Evolutionary conservation across 1,140 invertebrate genomes (phyloP).

Genomic region (Notospermus geniculatus): DNA sequence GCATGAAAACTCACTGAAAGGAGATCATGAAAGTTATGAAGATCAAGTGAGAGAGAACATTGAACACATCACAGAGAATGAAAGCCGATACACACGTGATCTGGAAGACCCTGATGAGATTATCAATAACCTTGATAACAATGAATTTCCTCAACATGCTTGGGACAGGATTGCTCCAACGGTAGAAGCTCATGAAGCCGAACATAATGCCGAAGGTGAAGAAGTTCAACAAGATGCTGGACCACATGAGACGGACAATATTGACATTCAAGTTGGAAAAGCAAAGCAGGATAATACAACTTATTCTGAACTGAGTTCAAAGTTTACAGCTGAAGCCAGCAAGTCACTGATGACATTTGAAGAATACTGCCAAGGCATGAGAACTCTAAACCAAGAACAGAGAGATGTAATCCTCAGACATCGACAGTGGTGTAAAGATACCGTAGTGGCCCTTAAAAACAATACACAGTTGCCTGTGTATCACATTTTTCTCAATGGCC

Average conservation of each 20-base stretch:
- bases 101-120: background rate
- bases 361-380: background rate
- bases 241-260: background rate
- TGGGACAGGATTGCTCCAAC: constrained; percentile 6
- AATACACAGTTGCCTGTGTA: too few species aligned
- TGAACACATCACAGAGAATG: background rate
- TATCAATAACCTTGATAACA: constrained; percentile 1
- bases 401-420: background rate
- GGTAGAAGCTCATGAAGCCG: background rate
- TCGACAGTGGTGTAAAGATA: too few species aligned
- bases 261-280: background rate
- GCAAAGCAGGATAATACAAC: background rate
- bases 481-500: constrained; percentile 1
- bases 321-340: background rate
- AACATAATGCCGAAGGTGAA: background rate
- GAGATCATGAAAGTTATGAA: background rate
- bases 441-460: too few species aligned
- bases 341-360: background rate
- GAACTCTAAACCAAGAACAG: background rate
- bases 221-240: background rate
- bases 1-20: background rate
- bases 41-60: background rate
- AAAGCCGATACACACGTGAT: background rate
- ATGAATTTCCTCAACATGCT: background rate
- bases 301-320: background rate